A percentile compares a stretch with the other conserved stretches of the same genome.
These are phyloP conservation scores for Orgyia antiqua DNA, from an alignment of 2,888 invertebrate species.

Conservation along the genomic window DNA sequence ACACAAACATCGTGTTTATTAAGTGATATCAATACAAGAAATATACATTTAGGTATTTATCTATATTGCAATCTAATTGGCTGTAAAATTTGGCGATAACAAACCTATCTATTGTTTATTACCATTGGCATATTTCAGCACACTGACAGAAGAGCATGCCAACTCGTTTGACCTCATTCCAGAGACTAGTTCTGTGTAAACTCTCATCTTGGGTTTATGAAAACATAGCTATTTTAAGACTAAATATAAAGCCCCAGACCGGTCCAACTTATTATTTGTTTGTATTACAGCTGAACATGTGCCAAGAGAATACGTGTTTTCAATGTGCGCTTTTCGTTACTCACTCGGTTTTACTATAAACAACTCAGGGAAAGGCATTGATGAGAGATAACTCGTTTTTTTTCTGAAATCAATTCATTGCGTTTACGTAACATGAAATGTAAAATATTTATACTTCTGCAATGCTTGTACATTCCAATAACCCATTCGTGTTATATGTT, in stretches of 20 bases:
- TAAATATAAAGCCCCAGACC: conserved; percentile 48
- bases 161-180: conserved; percentile 72
- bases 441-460: conserved; percentile 24
- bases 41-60: too few species aligned
- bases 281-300: conserved; percentile 57
- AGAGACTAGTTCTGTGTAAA: conserved; percentile 66
- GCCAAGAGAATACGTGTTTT: conserved; percentile 61
- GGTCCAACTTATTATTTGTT: conserved; percentile 64
- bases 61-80: too few species aligned
- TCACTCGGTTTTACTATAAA: conserved; percentile 48
- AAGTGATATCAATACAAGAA: too few species aligned
- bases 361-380: conserved; percentile 36
- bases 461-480: conserved; percentile 24
- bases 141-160: conserved; percentile 54
- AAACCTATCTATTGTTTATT: conserved; percentile 50
- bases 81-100: neutral
- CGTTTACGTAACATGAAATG: conserved; percentile 25
- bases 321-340: conserved; percentile 36
- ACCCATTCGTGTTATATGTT: conserved; percentile 29
- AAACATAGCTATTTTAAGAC: conserved; percentile 70
- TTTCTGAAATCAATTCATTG: conserved; percentile 29
- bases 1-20: too few species aligned
- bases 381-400: conserved; percentile 36
- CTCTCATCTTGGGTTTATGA: conserved; percentile 70
- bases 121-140: conserved; percentile 49